These are phyloP conservation scores for Hofmannophila pseudospretella DNA, from an alignment of 2,888 invertebrate genomes.

Conservation along the genomic window DNA sequence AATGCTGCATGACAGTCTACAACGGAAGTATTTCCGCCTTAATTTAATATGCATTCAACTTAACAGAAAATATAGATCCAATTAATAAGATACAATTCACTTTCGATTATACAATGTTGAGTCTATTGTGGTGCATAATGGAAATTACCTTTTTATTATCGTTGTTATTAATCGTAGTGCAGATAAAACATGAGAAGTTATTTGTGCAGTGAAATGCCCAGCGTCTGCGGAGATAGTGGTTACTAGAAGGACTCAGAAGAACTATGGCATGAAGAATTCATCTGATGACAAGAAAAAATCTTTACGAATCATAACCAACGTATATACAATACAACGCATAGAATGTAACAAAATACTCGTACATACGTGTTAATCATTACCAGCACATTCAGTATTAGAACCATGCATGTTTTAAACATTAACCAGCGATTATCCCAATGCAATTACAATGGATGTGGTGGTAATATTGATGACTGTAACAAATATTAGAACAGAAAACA, in stretches of 20 bases:
- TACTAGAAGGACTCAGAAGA: constrained; percentile 4
- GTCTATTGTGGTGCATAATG: constrained; percentile 25
- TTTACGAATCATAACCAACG: too few relatives aligned
- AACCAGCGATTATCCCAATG: too few relatives aligned
- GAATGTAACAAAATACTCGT: too few relatives aligned
- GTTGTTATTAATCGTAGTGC: constrained; percentile 7
- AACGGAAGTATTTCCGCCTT: constrained; percentile 5
- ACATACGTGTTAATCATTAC: too few relatives aligned
- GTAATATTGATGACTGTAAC: too few relatives aligned
- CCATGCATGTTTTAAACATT: too few relatives aligned
- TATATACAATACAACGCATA: too few relatives aligned
- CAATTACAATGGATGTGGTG: too few relatives aligned
- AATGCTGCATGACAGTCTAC: constrained; percentile 4
- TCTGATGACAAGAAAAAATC: too few relatives aligned
- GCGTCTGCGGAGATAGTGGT: constrained; percentile 13
- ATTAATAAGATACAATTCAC: constrained; percentile 28
- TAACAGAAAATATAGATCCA: constrained; percentile 6
- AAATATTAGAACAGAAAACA: too few relatives aligned
- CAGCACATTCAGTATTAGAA: too few relatives aligned
- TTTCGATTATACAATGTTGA: constrained; percentile 32
- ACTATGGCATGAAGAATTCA: not conserved
- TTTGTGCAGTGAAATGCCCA: constrained; percentile 27
- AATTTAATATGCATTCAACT: not conserved
- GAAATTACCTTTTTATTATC: constrained; percentile 24
- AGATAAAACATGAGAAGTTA: constrained; percentile 20